Percentiles rank a stretch among this genome's conserved stretches.
Conservation (phyloP, 1,140 invertebrate species). For the Anastrepha ludens region DNA sequence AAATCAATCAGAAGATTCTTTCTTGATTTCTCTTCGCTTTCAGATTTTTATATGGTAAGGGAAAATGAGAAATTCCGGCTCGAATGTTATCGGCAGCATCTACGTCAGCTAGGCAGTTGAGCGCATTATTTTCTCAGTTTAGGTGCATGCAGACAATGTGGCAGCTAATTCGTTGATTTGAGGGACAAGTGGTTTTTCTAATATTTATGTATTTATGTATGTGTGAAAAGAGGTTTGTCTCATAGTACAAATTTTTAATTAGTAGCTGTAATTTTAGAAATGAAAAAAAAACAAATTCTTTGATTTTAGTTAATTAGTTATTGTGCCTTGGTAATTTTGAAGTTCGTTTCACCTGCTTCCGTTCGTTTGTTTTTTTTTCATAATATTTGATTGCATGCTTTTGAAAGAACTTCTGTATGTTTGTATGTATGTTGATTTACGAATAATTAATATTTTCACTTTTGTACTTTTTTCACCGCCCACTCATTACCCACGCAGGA, state of each 20-base stretch:
- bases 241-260: background rate
- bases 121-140: too few species aligned
- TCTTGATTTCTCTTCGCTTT: background rate
- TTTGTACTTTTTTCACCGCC: background rate
- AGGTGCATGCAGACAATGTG: constrained; percentile 30
- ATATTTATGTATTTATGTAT: background rate
- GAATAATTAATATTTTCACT: background rate
- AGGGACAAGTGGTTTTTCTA: background rate
- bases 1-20: constrained; percentile 24
- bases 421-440: background rate
- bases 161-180: background rate
- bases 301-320: background rate
- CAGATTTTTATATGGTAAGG: constrained; percentile 4
- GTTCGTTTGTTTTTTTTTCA: background rate
- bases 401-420: background rate
- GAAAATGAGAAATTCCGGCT: too few species aligned
- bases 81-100: constrained; percentile 11
- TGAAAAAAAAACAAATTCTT: background rate
- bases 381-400: background rate
- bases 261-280: background rate
- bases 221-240: background rate
- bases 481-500: background rate
- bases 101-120: background rate
- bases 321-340: background rate
- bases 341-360: background rate